Evolutionary conservation across 2,888 invertebrate genomes (phyloP).

Genomic region (Apeira syringaria): DNA sequence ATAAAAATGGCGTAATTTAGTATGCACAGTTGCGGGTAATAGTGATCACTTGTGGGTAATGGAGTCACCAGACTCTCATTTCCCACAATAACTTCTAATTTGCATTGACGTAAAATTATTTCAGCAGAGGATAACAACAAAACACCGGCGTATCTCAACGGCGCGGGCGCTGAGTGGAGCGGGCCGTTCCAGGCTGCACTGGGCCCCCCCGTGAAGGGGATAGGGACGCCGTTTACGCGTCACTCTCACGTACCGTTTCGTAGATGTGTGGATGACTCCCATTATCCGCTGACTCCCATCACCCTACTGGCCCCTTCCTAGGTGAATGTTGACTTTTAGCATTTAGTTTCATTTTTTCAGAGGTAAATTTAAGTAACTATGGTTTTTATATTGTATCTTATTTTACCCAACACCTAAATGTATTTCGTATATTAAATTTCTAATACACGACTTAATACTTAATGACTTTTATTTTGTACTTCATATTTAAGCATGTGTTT

Average conservation of each 20-base stretch:
- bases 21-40: slow-evolving; percentile 8
- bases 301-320: no score
- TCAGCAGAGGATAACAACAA: background rate
- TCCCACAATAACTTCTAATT: slow-evolving; percentile 17
- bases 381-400: no score
- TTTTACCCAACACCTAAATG: no score
- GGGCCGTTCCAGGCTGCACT: background rate
- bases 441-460: no score
- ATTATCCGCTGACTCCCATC: slow-evolving; percentile 3
- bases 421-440: no score
- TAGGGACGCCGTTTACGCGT: background rate
- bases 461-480: no score
- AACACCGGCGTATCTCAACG: background rate
- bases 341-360: no score
- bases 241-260: background rate
- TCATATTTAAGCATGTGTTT: no score
- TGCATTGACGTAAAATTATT: background rate
- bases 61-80: slow-evolving; percentile 30
- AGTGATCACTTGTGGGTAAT: slow-evolving; percentile 32
- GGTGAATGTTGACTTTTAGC: no score
- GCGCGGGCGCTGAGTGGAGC: background rate
- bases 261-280: background rate
- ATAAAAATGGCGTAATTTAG: slow-evolving; percentile 22
- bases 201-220: background rate
- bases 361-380: no score